Percentiles rank a stretch among this genome's conserved stretches.
Evolutionary conservation across 2,888 invertebrate species (phyloP).

Genomic region (Smittia sp.): DNA sequence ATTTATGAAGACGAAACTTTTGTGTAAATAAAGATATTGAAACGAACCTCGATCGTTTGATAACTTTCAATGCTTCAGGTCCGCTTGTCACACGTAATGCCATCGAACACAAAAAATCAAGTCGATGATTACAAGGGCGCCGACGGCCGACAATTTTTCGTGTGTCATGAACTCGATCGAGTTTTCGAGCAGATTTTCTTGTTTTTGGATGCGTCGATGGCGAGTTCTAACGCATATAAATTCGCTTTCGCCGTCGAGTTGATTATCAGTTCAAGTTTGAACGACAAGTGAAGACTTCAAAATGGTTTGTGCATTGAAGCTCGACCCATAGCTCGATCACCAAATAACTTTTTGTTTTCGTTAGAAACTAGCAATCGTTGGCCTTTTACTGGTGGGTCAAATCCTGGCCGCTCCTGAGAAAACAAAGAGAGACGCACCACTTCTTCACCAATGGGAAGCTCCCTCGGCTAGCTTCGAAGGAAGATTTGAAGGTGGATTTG

Average conservation of each 20-base stretch:
- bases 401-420: conserved; percentile 21
- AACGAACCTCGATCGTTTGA: neutral
- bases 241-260: no score
- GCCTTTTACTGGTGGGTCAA: conserved; percentile 1
- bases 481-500: neutral
- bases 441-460: neutral
- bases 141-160: no score
- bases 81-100: no score
- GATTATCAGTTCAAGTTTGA: neutral
- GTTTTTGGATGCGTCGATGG: no score
- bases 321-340: no score
- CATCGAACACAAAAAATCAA: no score
- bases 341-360: conserved; percentile 1
- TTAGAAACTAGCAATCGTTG: conserved; percentile 3
- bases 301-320: conserved; percentile 16
- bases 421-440: neutral
- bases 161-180: no score
- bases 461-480: neutral
- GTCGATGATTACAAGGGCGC: no score
- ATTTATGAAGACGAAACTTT: neutral
- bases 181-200: no score
- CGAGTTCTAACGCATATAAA: no score
- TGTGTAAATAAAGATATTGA: conserved; percentile 12
- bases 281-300: neutral
- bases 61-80: neutral